Evolutionary conservation across 1,140 invertebrate genomes (phyloP), one percentile per base, ranked within the genome.

Genomic region (Nebria ingens): DNA sequence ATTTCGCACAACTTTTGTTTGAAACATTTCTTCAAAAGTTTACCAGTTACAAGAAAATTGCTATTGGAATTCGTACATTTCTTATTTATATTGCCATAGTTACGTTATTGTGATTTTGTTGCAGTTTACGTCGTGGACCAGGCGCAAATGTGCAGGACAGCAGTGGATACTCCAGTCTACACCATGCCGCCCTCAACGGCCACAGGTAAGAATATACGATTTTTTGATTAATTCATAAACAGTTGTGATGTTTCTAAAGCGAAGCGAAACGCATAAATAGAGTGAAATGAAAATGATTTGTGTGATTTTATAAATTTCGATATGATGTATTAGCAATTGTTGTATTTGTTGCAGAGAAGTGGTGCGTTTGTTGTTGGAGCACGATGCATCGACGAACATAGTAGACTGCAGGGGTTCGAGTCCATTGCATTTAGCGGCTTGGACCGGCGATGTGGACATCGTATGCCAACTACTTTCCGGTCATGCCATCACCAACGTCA

Each of bases 161-260:
- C 61, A 93, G 87, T 70, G 93, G 93, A n/a, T 96, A 95, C 68
- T 93, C 94, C 4, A 86, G 92, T 3, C 79, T 98, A 34, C 95
- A 98, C 71, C 89, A 95, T 71, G 92, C 95, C 40, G 88, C 93
- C 51, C 78, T 98, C 25, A 93, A 97, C 73, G 92, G 93, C 2
- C 93, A 97, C 70, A 85, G 79, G 90, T 94, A 83, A 81, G 80
- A 34, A 11, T 45, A 29, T 4, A 45, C 17, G 9, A 11, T 45
- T n/a, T 11, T 45, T 12, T 17, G 9, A 6, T 45, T 45, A 45
- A 17, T 17, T 3, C 15, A 45, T 45, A 17, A 12, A 12, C 25
- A 34, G 25, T 34, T 45, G 17, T 45, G n/a, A n/a, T n/a, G n/a
- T n/a, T n/a, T n/a, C n/a, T n/a, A n/a, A n/a, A n/a, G n/a, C n/a